These are phyloP conservation scores for Aphodius sticticus DNA, from an alignment of 2,888 invertebrate species.

Conservation along the genomic window DNA sequence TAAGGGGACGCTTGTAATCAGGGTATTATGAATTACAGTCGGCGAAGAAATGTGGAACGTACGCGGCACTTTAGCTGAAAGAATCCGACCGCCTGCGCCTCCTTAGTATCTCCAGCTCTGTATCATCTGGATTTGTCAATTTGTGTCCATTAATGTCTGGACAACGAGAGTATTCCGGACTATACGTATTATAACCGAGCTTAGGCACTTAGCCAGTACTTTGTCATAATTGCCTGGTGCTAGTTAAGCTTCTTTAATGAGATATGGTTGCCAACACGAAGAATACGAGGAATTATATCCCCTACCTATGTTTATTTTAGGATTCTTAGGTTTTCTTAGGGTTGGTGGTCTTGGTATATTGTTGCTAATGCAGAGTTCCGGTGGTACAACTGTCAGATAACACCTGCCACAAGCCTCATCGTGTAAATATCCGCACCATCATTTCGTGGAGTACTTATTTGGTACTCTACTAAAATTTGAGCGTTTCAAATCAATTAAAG, in stretches of 20 bases:
- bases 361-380: too few relatives aligned
- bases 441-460: not conserved
- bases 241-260: not conserved
- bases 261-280: not conserved
- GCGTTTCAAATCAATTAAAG: not conserved
- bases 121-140: conserved; percentile 21
- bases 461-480: not conserved
- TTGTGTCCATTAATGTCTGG: not conserved
- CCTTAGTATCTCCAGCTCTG: not conserved
- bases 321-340: too few relatives aligned
- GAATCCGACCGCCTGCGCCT: conserved; percentile 10
- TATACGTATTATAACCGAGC: too few relatives aligned
- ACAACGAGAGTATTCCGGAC: too few relatives aligned
- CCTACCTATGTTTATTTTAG: too few relatives aligned
- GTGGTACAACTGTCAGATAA: too few relatives aligned
- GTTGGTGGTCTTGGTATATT: too few relatives aligned
- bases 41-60: conserved; percentile 22
- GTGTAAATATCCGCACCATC: too few relatives aligned
- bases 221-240: not conserved
- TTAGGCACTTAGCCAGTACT: not conserved
- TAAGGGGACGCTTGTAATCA: conserved; percentile 28
- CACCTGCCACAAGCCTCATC: too few relatives aligned
- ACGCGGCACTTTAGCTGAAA: conserved; percentile 26
- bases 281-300: too few relatives aligned
- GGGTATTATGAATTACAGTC: conserved; percentile 31